A percentile compares a stretch with the other conserved stretches of the same genome.
These are phyloP conservation scores for Margaritifera margaritifera DNA, from an alignment of 2,888 invertebrate species.

Conservation along the genomic window DNA sequence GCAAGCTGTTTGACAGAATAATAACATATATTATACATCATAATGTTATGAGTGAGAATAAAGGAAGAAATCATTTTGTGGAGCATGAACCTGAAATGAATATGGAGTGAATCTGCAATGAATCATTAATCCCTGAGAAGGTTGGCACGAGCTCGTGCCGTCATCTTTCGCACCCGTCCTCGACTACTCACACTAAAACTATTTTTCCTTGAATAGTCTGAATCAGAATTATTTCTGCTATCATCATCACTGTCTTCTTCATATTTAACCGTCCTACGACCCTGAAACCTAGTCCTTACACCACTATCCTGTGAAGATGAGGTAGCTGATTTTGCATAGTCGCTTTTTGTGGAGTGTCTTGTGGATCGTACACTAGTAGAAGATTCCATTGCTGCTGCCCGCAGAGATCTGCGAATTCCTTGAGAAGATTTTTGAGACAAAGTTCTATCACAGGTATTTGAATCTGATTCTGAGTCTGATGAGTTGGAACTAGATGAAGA, in stretches of 20 bases:
- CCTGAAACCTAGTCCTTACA: constrained; percentile 67
- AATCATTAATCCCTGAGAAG: too few species aligned
- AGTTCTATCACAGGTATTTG: constrained; percentile 1
- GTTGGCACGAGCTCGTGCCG: constrained; percentile 71
- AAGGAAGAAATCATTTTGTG: too few species aligned
- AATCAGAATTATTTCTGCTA: constrained; percentile 45
- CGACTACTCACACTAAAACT: constrained; percentile 80
- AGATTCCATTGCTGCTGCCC: constrained; percentile 1
- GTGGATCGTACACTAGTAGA: constrained; percentile 3
- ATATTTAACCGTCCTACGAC: constrained; percentile 70
- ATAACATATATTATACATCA: too few species aligned
- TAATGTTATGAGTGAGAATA: too few species aligned
- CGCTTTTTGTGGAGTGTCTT: constrained; percentile 7
- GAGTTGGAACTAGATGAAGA: constrained; percentile 17
- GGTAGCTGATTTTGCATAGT: background rate
- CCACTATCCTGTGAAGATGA: constrained; percentile 11
- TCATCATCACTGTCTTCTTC: constrained; percentile 63
- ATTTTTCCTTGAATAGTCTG: constrained; percentile 31
- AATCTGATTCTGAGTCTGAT: constrained; percentile 24
- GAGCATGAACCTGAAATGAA: too few species aligned
- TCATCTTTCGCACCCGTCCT: constrained; percentile 87
- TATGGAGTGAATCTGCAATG: too few species aligned
- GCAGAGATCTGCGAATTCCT: constrained; percentile 2
- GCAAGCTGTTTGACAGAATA: too few species aligned
- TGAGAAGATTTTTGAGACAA: background rate